Conservation (phyloP, 2,113 vertebrate species). For the Lamprotornis superbus region DNA sequence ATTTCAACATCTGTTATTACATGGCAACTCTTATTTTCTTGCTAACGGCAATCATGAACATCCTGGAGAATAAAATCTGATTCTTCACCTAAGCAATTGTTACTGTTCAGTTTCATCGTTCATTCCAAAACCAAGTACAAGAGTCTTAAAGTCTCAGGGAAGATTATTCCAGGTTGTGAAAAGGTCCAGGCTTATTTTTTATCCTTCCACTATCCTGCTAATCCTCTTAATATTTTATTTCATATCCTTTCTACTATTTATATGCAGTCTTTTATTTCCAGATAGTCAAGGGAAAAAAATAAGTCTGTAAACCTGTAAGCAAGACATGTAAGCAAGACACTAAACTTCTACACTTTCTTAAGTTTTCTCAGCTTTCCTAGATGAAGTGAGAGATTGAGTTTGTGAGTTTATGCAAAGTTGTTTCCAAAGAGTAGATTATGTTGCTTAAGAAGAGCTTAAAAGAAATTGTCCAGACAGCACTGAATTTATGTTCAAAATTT, state of each 20-base stretch:
- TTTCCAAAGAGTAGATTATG: neutral
- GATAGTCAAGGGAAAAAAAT: neutral
- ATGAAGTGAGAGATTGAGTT: neutral
- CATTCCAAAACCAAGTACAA: neutral
- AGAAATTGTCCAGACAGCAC: neutral
- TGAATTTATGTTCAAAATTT: accelerated
- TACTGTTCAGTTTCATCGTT: neutral
- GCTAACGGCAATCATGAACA: neutral
- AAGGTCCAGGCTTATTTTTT: neutral
- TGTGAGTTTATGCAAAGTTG: neutral
- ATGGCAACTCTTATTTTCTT: neutral
- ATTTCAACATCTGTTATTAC: neutral
- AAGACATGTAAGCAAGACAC: neutral
- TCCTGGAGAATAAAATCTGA: neutral
- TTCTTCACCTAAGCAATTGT: neutral
- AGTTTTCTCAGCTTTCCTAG: neutral
- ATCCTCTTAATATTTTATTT: neutral
- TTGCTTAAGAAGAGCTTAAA: neutral
- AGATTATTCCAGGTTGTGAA: neutral
- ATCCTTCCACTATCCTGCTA: neutral
- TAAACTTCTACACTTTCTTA: neutral
- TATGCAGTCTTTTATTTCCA: neutral
- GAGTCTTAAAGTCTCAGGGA: neutral
- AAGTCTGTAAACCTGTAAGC: neutral
- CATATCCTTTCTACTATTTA: neutral